Evolutionary conservation across 2,888 invertebrate genomes (phyloP).

Genomic region (Ormyrus pomaceus): DNA sequence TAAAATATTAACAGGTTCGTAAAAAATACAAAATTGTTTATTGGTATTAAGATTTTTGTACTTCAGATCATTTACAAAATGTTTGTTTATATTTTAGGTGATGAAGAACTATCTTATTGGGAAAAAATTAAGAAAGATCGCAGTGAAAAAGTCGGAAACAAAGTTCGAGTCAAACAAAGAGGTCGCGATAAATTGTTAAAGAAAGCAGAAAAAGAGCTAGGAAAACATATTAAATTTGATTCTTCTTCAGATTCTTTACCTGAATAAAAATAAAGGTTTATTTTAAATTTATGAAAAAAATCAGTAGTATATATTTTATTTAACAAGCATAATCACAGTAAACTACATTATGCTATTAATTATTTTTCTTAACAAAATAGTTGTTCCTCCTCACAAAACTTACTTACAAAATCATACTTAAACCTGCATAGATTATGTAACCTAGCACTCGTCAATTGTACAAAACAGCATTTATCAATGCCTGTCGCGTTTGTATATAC

Average conservation of each 20-base stretch:
- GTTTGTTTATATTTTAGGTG: constrained; percentile 76
- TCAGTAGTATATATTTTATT: constrained; percentile 48
- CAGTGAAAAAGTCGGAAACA: constrained; percentile 77
- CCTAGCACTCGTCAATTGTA: constrained; percentile 30
- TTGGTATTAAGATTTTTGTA: not conserved
- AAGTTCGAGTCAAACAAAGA: constrained; percentile 77
- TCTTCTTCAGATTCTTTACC: too few species aligned
- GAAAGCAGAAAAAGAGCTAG: constrained; percentile 82
- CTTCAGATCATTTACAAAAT: constrained; percentile 43
- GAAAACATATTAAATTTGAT: constrained; percentile 85
- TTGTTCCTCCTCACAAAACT: constrained; percentile 25
- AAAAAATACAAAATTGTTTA: constrained; percentile 5
- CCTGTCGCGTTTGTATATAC: not conserved
- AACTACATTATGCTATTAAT: constrained; percentile 39
- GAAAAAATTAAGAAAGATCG: constrained; percentile 83
- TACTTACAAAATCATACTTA: constrained; percentile 21
- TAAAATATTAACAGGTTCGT: constrained; percentile 74
- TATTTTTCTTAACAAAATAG: constrained; percentile 50
- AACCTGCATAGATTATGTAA: constrained; percentile 11
- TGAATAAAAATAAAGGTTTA: constrained; percentile 49
- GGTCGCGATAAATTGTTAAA: constrained; percentile 80
- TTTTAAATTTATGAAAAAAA: constrained; percentile 40
- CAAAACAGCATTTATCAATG: constrained; percentile 22
- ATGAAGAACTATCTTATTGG: constrained; percentile 89
- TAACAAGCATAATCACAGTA: constrained; percentile 40